phyloP scores from a whole-genome alignment of 2,113 vertebrate species.

The Rhegmatorhina hoffmannsi region DNA sequence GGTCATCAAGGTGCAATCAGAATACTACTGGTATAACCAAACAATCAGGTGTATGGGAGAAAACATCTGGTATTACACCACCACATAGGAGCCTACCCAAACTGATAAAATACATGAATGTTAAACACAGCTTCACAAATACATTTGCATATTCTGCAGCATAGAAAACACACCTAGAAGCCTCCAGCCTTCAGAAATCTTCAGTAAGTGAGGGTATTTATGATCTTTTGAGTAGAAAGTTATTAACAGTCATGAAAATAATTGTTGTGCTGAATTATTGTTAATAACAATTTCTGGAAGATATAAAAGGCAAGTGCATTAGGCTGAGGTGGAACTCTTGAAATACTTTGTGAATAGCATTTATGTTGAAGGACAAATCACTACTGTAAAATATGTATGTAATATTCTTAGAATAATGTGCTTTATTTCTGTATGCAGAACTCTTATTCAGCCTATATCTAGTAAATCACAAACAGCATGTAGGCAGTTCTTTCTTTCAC shows the following conservation, averaged over 20 bases:
- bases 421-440: background rate
- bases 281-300: background rate
- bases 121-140: background rate
- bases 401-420: background rate
- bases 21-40: no score
- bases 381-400: background rate
- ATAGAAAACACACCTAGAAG: background rate
- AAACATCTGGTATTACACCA: no score
- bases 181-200: background rate
- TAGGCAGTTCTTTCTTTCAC: background rate
- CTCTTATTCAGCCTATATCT: background rate
- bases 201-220: background rate
- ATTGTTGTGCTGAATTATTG: background rate
- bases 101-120: background rate
- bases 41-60: no score
- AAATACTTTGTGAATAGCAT: background rate
- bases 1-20: no score
- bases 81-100: no score
- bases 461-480: background rate
- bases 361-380: background rate
- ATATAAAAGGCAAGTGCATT: background rate
- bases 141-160: background rate
- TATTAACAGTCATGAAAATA: background rate
- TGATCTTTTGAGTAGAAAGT: background rate
- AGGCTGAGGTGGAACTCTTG: background rate